Evolutionary conservation across 2,113 vertebrate species (phyloP).

Genomic region (Nyctereutes procyonoides): DNA sequence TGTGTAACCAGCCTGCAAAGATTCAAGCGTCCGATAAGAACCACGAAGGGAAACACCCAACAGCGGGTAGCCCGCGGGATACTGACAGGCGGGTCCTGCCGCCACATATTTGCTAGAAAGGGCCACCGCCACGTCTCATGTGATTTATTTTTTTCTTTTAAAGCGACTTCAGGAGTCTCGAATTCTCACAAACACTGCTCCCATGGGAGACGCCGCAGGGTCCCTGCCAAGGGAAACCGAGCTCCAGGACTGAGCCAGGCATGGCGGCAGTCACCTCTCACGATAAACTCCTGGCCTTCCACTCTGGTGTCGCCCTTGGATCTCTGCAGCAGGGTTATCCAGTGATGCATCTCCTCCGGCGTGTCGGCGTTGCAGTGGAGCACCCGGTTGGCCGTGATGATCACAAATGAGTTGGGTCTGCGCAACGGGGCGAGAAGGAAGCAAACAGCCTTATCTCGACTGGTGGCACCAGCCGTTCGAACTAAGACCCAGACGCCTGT

Average conservation of each 20-base stretch:
- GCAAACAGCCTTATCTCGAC: neutral
- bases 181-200: neutral
- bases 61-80: fast-evolving
- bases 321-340: conserved; percentile 97
- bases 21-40: neutral
- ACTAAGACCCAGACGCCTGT: neutral
- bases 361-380: conserved; percentile 97
- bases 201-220: neutral
- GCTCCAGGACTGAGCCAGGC: fast-evolving
- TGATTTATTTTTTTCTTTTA: neutral
- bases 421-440: conserved; percentile 3
- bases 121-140: fast-evolving
- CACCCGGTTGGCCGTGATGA: conserved; percentile 97
- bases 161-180: neutral
- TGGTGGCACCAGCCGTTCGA: neutral
- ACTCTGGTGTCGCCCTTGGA: conserved; percentile 97
- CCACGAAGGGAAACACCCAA: fast-evolving
- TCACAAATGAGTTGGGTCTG: conserved; percentile 97
- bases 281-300: conserved; percentile 98
- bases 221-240: fast-evolving
- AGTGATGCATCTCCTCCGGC: conserved; percentile 99
- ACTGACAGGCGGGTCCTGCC: neutral
- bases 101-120: neutral
- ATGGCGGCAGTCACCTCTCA: conserved; percentile 89
- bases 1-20: conserved; percentile 95